Base-by-base conservation (phyloP, 2,888 invertebrate genomes). In the Stenodera caucasica region DNA sequence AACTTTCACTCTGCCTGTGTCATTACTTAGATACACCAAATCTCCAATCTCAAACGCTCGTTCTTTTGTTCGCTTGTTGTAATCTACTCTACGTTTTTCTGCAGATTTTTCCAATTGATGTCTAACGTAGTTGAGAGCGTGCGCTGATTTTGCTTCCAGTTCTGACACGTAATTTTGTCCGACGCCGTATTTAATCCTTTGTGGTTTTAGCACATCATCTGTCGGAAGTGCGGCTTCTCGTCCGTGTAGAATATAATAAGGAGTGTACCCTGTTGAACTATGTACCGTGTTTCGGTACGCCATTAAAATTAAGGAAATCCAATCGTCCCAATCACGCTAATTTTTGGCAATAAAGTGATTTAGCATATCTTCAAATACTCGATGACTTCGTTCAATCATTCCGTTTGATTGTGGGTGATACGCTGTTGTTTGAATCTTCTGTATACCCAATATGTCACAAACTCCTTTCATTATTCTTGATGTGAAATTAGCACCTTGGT, bases 301-400 rank as follows among this genome's bases (percentile, higher is more conserved):
- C 57, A 71, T 67, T 40, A 72, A 40, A 2, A 68, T 70, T 50
- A 63, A 70, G 6, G 71, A 70, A 21, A 76, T 21, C 70, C 69
- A 70, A 9, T 63, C 49, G 45, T 73, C 72, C 72, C 73, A 75
- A 57, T 76, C 69, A 18, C 55, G 33, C 40, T 70, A 69, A 26
- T 71, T 64, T 53, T 63, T 32, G 4, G 58, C 45, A 0, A 75
- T 67, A 51, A 69, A 72, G 54, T 72, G 72, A 7, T 67, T 61
- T 9, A 75, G 35, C 11, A 66, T 59, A 26, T 69, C 66, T 45
- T 66, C 70, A n/a, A n/a, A n/a, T n/a, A n/a, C n/a, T n/a, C n/a
- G n/a, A n/a, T n/a, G n/a, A n/a, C n/a, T n/a, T n/a, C n/a, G n/a
- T n/a, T n/a, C n/a, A n/a, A 58, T 18, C 30, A 49, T 49, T n/a